Conservation (phyloP, 2,888 invertebrate species). For the Drosophila robusta region DNA sequence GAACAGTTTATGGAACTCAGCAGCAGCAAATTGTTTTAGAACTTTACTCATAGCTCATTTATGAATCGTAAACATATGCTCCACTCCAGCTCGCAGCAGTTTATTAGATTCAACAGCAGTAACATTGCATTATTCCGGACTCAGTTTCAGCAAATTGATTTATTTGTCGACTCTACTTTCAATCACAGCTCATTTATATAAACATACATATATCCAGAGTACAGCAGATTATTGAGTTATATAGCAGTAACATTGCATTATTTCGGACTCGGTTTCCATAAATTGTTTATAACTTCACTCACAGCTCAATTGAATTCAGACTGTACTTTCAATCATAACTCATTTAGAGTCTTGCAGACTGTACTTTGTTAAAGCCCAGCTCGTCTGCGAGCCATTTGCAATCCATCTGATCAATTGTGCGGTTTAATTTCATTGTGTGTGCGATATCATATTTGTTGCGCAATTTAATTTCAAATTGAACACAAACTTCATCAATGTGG, state of each 20-base stretch:
- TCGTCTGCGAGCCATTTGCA: not conserved
- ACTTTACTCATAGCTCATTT: not conserved
- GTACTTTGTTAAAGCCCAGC: not conserved
- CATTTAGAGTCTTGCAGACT: not conserved
- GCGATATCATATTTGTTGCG: conserved; percentile 18
- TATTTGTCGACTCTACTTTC: no score
- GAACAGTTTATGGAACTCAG: not conserved
- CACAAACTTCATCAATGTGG: conserved; percentile 29
- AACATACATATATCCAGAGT: no score
- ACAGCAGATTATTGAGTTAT: no score
- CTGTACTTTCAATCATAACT: not conserved
- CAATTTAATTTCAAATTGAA: conserved; percentile 45
- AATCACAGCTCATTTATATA: not conserved
- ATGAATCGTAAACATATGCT: no score
- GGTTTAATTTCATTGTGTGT: conserved; percentile 13
- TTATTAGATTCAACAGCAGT: no score
- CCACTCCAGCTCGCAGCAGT: no score
- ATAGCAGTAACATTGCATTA: not conserved
- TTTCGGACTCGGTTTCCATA: not conserved
- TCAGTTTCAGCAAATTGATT: not conserved
- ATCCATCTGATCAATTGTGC: conserved; percentile 6
- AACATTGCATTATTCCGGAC: not conserved
- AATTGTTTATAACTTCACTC: not conserved
- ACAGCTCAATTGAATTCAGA: no score
- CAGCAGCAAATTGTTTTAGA: not conserved